Evolutionary conservation across 1,140 invertebrate species (phyloP).

Genomic region (Hyphantria cunea): DNA sequence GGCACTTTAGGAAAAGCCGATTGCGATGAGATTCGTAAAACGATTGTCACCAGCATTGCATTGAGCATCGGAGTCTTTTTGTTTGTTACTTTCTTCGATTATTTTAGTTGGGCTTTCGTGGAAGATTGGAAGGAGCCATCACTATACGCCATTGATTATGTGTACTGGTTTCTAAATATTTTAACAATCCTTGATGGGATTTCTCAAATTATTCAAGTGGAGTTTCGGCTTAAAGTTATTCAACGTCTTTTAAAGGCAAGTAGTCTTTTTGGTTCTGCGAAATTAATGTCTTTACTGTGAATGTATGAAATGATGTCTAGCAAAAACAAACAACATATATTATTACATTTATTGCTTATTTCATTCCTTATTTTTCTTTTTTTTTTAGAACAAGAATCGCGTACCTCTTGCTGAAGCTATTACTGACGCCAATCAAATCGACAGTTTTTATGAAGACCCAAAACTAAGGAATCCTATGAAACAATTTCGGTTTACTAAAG

Average conservation of each 20-base stretch:
- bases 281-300: no score
- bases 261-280: conserved; percentile 18
- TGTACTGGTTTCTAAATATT: conserved; percentile 23
- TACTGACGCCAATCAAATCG: no score
- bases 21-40: conserved; percentile 26
- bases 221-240: conserved; percentile 33
- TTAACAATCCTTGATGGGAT: conserved; percentile 17
- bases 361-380: no score
- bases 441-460: no score
- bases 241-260: conserved; percentile 11
- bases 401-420: no score
- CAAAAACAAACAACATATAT: background rate
- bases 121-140: background rate
- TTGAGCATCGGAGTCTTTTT: background rate
- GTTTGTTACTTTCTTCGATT: conserved; percentile 19
- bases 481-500: conserved; percentile 7
- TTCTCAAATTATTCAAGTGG: conserved; percentile 27
- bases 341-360: background rate
- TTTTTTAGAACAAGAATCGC: no score
- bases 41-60: conserved; percentile 7
- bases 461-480: conserved; percentile 8
- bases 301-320: no score
- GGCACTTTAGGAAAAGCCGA: conserved; percentile 24
- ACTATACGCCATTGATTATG: conserved; percentile 21
- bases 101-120: conserved; percentile 4